phyloP scores from a whole-genome alignment of 2,888 invertebrate genomes.

The Sussaba pulchella region DNA sequence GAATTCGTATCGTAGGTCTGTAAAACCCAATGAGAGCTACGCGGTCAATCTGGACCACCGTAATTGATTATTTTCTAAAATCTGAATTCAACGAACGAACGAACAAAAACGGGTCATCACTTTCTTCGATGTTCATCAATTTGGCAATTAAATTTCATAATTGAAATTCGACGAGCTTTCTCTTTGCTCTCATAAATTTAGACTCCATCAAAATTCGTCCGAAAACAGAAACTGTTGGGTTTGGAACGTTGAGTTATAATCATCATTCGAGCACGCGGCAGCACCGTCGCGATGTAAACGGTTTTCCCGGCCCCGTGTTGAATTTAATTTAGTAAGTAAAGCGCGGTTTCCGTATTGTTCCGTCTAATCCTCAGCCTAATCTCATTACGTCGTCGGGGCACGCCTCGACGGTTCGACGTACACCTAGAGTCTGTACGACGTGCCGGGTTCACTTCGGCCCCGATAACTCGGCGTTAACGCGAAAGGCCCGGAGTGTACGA shows the following conservation, averaged over 20 bases:
- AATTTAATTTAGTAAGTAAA: constrained; percentile 68
- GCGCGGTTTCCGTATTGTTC: constrained; percentile 67
- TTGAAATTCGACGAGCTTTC: no score
- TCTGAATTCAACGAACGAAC: no score
- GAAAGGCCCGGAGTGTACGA: constrained; percentile 46
- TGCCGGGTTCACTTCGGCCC: constrained; percentile 31
- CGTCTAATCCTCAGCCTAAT: constrained; percentile 65
- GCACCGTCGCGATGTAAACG: not conserved
- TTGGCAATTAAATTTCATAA: no score
- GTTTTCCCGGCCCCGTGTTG: constrained; percentile 38
- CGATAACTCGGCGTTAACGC: constrained; percentile 64
- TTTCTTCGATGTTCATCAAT: no score
- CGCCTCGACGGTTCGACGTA: constrained; percentile 50
- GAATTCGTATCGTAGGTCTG: not conserved
- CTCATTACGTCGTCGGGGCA: constrained; percentile 65
- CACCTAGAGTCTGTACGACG: not conserved
- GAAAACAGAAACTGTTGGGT: no score
- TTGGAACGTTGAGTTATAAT: not conserved
- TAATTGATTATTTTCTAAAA: no score
- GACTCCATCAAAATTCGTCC: no score
- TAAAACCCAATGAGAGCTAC: no score
- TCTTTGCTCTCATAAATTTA: no score
- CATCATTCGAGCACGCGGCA: not conserved
- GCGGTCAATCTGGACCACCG: not conserved
- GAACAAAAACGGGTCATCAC: no score